Percentiles rank a stretch among this genome's conserved stretches.
These are phyloP conservation scores for Temnothorax curvispinosus DNA, from an alignment of 1,140 invertebrate species.

Conservation along the genomic window DNA sequence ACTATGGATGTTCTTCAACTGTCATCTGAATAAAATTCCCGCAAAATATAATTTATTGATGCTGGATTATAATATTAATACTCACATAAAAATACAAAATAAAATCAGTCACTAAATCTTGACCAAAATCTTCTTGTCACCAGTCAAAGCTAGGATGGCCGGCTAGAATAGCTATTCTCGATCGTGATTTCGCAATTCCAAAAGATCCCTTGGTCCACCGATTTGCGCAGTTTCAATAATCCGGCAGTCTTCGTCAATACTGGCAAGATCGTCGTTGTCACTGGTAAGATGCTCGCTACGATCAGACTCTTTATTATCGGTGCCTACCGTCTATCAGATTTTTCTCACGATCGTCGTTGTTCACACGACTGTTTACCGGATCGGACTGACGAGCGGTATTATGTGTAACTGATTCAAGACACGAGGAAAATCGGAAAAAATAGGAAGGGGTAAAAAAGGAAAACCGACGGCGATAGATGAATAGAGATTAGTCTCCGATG, in stretches of 20 bases:
- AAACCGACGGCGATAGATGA: too few relatives aligned
- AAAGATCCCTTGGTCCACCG: not conserved
- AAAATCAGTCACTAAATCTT: not conserved
- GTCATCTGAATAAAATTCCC: not conserved
- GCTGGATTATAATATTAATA: conserved; percentile 1
- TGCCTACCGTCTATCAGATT: not conserved
- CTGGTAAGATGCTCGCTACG: not conserved
- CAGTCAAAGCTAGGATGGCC: too few relatives aligned
- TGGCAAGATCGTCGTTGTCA: too few relatives aligned
- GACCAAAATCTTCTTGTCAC: not conserved
- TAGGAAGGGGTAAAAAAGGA: too few relatives aligned
- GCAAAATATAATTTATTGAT: not conserved
- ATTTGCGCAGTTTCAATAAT: not conserved
- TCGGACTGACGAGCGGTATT: too few relatives aligned
- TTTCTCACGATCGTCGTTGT: not conserved
- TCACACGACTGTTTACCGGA: not conserved
- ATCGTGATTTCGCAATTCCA: not conserved
- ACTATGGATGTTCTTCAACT: not conserved
- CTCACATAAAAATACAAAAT: conserved; percentile 4
- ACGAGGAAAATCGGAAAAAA: not conserved
- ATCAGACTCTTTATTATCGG: not conserved
- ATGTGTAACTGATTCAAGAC: not conserved
- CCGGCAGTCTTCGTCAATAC: too few relatives aligned
- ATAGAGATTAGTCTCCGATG: not conserved
- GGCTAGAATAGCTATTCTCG: not conserved